Conservation (phyloP, 2,888 invertebrate genomes). For the Metacarcinus magister region DNA sequence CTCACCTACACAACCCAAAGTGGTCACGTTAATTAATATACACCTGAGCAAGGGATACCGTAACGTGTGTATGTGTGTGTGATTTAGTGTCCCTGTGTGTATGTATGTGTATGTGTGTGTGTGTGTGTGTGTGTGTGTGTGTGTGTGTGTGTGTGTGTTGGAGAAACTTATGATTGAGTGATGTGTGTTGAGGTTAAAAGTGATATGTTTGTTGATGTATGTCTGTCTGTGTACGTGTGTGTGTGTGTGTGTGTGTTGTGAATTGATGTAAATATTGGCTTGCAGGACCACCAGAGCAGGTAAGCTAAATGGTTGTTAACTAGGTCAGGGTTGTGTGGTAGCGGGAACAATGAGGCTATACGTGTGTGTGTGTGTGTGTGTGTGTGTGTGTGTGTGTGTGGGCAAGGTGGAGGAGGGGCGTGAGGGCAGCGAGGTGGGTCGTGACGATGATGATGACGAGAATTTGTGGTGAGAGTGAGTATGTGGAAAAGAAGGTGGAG, state of each 20-base stretch:
- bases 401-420: constrained; percentile 31
- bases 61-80: background rate
- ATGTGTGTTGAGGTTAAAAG: no score
- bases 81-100: background rate
- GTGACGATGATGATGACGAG: background rate
- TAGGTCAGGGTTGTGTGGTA: constrained; percentile 29
- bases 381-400: constrained; percentile 34
- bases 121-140: constrained; percentile 35
- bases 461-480: background rate
- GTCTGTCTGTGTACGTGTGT: background rate
- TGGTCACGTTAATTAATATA: background rate
- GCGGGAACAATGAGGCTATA: constrained; percentile 35
- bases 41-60: background rate
- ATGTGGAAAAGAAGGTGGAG: background rate
- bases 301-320: constrained; percentile 20
- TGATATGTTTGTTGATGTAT: no score
- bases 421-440: constrained; percentile 30
- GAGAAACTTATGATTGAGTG: no score
- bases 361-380: constrained; percentile 42
- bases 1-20: background rate
- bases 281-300: background rate
- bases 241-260: background rate
- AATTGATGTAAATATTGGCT: background rate
- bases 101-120: background rate
- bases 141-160: background rate